Evolutionary conservation across 2,888 invertebrate genomes (phyloP), one percentile per base, ranked within the genome.

Genomic region (Drosophila nr. perissopoda): DNA sequence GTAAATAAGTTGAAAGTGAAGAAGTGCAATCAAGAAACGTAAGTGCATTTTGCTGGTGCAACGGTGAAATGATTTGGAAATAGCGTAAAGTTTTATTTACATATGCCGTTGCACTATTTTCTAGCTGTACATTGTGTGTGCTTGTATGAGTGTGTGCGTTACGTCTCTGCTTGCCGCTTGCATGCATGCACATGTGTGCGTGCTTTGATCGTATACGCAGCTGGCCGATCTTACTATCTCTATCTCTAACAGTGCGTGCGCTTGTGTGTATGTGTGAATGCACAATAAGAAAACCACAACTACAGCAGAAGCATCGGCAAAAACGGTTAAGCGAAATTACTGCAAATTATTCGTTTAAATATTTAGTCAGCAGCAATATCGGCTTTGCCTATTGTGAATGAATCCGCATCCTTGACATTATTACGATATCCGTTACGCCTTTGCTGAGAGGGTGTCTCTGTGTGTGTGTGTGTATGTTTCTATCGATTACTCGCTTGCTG

Each of bases 341-440:
- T 73, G 88, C 70, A 64, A 84, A 84, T 89, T 89, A 63, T 49
- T 81, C 56, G 70, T 67, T 74, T 73, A 76, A 84, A 84, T 84
- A 84, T 81, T 75, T 77, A 75, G 81, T 59, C 60, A 51, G 51
- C 48, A 62, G 48, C 40, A 63, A 48, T 49, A 29, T 38, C 52
- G 13, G 48, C 29, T 10, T 29, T 57, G 57, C 27, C 48, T 61
- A 54, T 62, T 61, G 48, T 49, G n/a, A 51, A 63, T 79, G 79
- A 46, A 46, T 46, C 25, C 25, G 25, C 16, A 46, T 79, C 79
- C 79, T 79, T 79, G 79, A 79, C 79, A 79, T 56, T 56, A 52
- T 79, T 79, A 54, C 60, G 53, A 63, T 76, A 57, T 64, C 48
- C 58, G 74, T 68, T 70, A 59, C 42, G 70, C 29, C 51, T 70